phyloP scores from a whole-genome alignment of 2,113 vertebrate genomes.

The Carollia perspicillata region DNA sequence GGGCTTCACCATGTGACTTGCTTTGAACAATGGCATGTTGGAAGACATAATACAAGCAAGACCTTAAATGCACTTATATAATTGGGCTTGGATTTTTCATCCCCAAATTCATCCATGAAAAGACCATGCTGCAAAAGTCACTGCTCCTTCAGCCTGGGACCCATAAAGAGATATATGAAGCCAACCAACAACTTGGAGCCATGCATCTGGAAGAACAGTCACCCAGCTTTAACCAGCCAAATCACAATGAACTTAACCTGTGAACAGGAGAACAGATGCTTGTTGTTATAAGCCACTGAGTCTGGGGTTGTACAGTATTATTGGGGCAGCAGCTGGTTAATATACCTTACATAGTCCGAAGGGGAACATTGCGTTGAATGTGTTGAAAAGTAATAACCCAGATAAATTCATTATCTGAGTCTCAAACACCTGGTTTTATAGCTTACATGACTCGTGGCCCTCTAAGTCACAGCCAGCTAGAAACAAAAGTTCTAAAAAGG shows the following conservation, averaged over 20 bases:
- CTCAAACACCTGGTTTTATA: conserved; percentile 4
- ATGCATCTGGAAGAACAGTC: not conserved
- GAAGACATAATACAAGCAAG: not conserved
- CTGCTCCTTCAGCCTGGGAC: not conserved
- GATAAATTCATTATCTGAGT: conserved; percentile 42
- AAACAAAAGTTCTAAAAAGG: not conserved
- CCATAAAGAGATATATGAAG: not conserved
- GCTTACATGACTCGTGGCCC: not conserved
- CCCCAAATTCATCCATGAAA: not conserved
- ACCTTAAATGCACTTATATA: not conserved
- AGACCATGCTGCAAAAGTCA: not conserved
- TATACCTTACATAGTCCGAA: not conserved
- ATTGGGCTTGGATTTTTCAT: not conserved
- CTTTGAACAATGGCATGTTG: not conserved
- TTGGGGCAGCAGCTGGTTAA: conserved; percentile 22
- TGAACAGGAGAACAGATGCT: not conserved
- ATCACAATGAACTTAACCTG: not conserved
- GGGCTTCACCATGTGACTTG: not conserved
- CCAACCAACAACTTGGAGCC: not conserved
- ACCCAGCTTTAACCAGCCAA: not conserved
- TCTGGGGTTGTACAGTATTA: not conserved
- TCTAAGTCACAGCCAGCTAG: not conserved
- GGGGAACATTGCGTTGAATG: conserved; percentile 5
- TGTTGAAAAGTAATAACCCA: conserved; percentile 37
- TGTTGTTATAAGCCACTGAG: not conserved